Evolutionary conservation across 2,888 invertebrate species (phyloP).

Genomic region (Euzetes globulus): DNA sequence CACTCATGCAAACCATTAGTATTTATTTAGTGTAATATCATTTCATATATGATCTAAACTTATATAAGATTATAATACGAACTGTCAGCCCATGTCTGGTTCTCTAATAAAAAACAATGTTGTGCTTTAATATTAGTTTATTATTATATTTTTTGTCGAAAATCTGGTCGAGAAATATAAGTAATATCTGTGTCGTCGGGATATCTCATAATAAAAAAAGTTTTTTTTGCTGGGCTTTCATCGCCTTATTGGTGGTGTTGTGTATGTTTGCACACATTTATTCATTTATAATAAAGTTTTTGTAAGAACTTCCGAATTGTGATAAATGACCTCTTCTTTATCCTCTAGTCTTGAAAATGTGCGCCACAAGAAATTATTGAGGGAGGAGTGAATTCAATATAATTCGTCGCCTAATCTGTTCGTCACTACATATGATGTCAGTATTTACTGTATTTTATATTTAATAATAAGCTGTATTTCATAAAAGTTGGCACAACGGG

Average conservation of each 20-base stretch:
- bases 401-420: conserved; percentile 25
- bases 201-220: conserved; percentile 9
- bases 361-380: conserved; percentile 20
- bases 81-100: not conserved
- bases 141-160: conserved; percentile 15
- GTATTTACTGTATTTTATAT: conserved; percentile 26
- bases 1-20: conserved; percentile 22
- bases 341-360: conserved; percentile 25
- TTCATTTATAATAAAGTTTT: conserved; percentile 30
- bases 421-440: conserved; percentile 24
- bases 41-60: not conserved
- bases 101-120: conserved; percentile 23
- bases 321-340: conserved; percentile 28
- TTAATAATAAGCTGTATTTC: conserved; percentile 22
- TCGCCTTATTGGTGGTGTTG: not conserved
- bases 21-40: conserved; percentile 18
- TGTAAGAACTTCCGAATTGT: conserved; percentile 32
- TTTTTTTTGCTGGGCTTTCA: not conserved
- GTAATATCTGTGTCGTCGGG: not conserved
- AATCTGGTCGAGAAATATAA: not conserved
- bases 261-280: not conserved
- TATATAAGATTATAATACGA: conserved; percentile 2
- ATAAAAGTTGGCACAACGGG: conserved; percentile 27
- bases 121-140: conserved; percentile 21
- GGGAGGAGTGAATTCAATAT: conserved; percentile 25